Evolutionary conservation across 92 coral and sea anemone genomes (phyloP), one percentile per base, ranked within the genome.

Genomic region (Chrysogorgia sp.): DNA sequence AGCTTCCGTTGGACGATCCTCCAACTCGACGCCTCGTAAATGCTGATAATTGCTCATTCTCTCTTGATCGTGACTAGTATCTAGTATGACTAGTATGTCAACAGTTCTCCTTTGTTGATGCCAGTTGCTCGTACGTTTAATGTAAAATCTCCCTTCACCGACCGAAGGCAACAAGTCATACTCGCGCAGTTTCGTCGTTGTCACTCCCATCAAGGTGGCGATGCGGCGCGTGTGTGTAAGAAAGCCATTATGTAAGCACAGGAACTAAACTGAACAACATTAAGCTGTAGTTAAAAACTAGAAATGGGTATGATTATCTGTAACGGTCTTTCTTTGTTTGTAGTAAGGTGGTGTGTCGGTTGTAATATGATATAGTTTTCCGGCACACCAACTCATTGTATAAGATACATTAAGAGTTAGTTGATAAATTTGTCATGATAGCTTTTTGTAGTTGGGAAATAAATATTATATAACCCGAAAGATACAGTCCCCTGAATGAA

Each of bases 41-140:
- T 75, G 82, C 58, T 71, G 50, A 30, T 83, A 62, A 19, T 57
- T 45, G 0, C 29, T 62, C 7, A 84, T n/a, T 2, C 52, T 43
- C 41, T 10, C 14, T 65, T 20, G n/a, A n/a, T n/a, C n/a, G n/a
- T n/a, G n/a, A n/a, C n/a, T n/a, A n/a, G n/a, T n/a, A n/a, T n/a
- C n/a, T n/a, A n/a, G n/a, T n/a, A n/a, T n/a, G n/a, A n/a, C n/a
- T n/a, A n/a, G n/a, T n/a, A n/a, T n/a, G n/a, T n/a, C n/a, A n/a
- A n/a, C n/a, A n/a, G n/a, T 34, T 82, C 82, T 1, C 45, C 28
- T 65, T 53, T 82, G 48, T 79, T 48, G 3, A 82, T 82, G 45
- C 23, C 31, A 40, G 82, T 82, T 56, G 50, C 81, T 5, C 76
- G 49, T 34, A 66, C 47, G 41, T 52, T 34, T 47, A 15, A 30